Evolutionary conservation across 2,888 invertebrate species (phyloP).

Genomic region (Synanthedon tipuliformis): DNA sequence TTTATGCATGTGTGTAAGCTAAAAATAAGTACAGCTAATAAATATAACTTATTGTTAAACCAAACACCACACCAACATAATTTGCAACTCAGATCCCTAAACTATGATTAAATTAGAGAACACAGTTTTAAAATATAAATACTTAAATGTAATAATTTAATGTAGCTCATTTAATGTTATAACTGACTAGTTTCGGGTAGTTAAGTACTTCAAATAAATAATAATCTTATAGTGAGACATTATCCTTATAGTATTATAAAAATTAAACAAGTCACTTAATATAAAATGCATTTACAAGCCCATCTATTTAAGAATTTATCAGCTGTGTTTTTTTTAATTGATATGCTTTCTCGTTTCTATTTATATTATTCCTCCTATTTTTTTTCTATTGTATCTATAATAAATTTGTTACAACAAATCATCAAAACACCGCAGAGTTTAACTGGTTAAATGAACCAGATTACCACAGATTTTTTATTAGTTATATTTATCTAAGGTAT

Average conservation of each 20-base stretch:
- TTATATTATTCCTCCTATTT: constrained; percentile 38
- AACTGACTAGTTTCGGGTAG: constrained; percentile 70
- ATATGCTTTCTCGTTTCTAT: constrained; percentile 57
- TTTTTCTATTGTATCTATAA: background rate
- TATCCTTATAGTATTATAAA: constrained; percentile 56
- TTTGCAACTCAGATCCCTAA: constrained; percentile 59
- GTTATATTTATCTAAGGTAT: too few species aligned
- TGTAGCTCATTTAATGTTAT: constrained; percentile 61
- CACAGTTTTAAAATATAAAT: constrained; percentile 54
- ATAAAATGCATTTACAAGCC: constrained; percentile 60
- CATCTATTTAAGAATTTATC: constrained; percentile 39
- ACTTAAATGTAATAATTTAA: constrained; percentile 52
- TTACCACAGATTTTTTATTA: too few species aligned
- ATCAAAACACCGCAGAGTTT: too few species aligned
- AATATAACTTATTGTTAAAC: constrained; percentile 42
- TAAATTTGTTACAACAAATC: too few species aligned
- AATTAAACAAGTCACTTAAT: constrained; percentile 26
- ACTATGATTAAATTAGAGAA: constrained; percentile 65
- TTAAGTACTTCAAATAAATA: constrained; percentile 70
- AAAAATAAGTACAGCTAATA: background rate
- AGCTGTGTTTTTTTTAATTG: constrained; percentile 22
- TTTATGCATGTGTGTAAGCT: constrained; percentile 18
- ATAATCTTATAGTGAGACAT: constrained; percentile 63
- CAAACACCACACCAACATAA: constrained; percentile 68
- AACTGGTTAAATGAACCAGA: too few species aligned